Base-by-base conservation (phyloP, 2,113 vertebrate genomes). In the Paramormyrops kingsleyae region DNA sequence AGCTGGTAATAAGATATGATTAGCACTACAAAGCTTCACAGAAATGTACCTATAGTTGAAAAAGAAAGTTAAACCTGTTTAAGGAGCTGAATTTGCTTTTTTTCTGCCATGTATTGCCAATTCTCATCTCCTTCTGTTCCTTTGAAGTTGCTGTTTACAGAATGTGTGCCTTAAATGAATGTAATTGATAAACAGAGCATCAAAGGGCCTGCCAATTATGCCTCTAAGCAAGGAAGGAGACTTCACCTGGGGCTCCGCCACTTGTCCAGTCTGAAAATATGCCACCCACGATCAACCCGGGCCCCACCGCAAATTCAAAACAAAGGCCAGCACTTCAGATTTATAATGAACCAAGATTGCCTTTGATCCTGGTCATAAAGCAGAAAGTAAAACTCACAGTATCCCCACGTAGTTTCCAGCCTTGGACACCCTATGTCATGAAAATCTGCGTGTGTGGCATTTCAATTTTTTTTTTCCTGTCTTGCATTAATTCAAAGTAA, bases 131-230 rank as follows among this genome's bases (percentile, higher is more conserved):
- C 31, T 27, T 77, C n/a, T n/a, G 46, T 35, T 80, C n/a, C 27
- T 88, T 89, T 89, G 66, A 89, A 89, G 88, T 53, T 35, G 35
- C 49, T 77, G 44, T 77, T 46, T 77, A 74, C 88, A 89, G 46
- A 31, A 47, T n/a, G n/a, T 89, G 46, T 1, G 44, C 46, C 27
- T 89, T 89, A 77, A 83, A 89, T 89, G 15, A 89, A 89, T 83
- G 88, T 89, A 89, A 89, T 80, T 89, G 88, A 89, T 50, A 89
- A 89, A 89, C 88, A 89, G 74, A 89, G 88, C 88, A 80, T 89
- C 88, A 89, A 80, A 89, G 44, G 74, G 74, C 9, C 49, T 31
- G 24, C 70, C n/a, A 89, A 39, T 89, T 89, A 52, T 52, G 88
- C 44, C 88, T 89, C 19, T 4, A 31, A 89, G 44, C 15, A 19